These are phyloP conservation scores for Toxostoma redivivum DNA, from an alignment of 2,113 vertebrate genomes.

Conservation along the genomic window DNA sequence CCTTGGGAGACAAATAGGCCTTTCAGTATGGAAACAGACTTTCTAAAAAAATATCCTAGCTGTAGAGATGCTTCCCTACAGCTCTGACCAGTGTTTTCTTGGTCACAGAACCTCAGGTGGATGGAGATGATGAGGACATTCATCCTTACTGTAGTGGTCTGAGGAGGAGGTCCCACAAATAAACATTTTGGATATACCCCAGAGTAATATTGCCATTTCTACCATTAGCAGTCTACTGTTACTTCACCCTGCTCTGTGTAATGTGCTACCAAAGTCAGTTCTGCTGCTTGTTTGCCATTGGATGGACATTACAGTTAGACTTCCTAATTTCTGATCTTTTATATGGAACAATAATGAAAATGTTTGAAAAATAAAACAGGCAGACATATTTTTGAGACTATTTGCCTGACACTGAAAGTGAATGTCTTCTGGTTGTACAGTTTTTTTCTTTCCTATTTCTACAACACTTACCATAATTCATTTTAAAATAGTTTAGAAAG, in stretches of 20 bases:
- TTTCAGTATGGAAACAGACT: not conserved
- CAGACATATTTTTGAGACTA: not conserved
- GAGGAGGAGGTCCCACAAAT: not conserved
- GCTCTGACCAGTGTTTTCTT: not conserved
- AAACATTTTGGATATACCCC: not conserved
- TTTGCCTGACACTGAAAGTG: not conserved
- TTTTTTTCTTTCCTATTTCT: constrained; percentile 34
- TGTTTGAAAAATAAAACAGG: not conserved
- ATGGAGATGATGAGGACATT: not conserved
- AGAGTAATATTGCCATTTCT: not conserved
- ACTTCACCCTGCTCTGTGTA: not conserved
- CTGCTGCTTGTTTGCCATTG: not conserved
- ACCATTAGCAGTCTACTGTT: not conserved
- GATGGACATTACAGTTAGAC: not conserved
- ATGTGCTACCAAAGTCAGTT: not conserved
- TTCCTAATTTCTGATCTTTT: not conserved
- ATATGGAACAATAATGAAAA: not conserved
- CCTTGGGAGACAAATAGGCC: not conserved
- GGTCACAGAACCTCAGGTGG: not conserved
- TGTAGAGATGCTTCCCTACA: not conserved
- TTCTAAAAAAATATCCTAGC: not conserved
- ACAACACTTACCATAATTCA: constrained; percentile 58
- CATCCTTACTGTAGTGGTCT: not conserved
- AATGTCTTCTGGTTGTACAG: not conserved
- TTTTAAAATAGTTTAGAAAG: constrained; percentile 65